Evolutionary conservation across 2,888 invertebrate genomes (phyloP), one percentile per base, ranked within the genome.

Genomic region (Eupeodes luniger): DNA sequence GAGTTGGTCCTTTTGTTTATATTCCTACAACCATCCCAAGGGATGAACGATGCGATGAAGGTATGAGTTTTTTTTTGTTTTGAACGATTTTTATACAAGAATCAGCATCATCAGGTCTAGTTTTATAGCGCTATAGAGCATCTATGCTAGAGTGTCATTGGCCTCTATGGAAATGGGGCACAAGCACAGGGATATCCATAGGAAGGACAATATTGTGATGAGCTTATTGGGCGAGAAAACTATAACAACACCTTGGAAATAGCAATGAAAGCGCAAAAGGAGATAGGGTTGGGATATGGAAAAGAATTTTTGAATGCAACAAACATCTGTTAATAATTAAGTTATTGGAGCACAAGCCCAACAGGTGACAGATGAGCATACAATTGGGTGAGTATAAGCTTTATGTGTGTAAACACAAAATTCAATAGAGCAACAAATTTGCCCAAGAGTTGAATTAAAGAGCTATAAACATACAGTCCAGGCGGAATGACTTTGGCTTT

Each of bases 241-340:
- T 1, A 57, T 11, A 19, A 70, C 44, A 5, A 59, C 66, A 66
- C 59, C 57, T 69, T 79, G 61, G 49, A 34, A 55, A 57, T 27
- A 27, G 55, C 70, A 57, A 70, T 70, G n/a, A 2, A 12, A 11
- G 19, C 0, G 16, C 5, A 40, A 7, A 40, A 6, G 10, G 16
- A 10, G 19, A 0, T 0, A 40, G 6, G 16, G 69, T 44, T 27
- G 44, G 57, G 6, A n/a, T 16, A 51, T 27, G 44, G 57, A 6
- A n/a, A 34, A 51, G 49, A 16, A 19, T 16, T 62, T 67, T 61
- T 51, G 62, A 64, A 62, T 55, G 36, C 36, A 61, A 40, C n/a
- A 64, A 80, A 72, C 79, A 87, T 87, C 87, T 80, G 80, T 80
- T 87, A 83, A 87, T 87, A 83, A 80, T 76, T 80, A 79, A 72